Evolutionary conservation across 2,797 vertebrate species (phyloP).

Genomic region (Podarcis siculus): DNA sequence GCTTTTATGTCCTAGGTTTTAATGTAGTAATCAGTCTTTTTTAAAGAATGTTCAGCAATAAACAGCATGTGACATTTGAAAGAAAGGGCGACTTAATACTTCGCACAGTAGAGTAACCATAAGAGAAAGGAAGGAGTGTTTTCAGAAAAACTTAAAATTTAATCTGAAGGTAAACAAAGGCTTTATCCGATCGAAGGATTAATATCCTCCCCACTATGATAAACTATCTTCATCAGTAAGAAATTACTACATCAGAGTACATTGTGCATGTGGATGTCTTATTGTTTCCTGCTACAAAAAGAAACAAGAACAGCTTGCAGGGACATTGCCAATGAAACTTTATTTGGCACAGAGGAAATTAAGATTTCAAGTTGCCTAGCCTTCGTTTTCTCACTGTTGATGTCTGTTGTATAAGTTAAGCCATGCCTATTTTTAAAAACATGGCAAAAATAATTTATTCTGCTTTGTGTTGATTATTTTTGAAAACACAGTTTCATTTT

Average conservation of each 20-base stretch:
- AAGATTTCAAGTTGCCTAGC: not conserved
- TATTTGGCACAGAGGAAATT: conserved; percentile 15
- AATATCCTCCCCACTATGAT: conserved; percentile 48
- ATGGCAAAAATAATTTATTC: not conserved
- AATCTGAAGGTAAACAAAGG: conserved; percentile 64
- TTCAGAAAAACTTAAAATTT: conserved; percentile 61
- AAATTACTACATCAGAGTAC: conserved; percentile 32
- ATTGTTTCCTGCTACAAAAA: not conserved
- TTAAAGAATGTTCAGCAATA: conserved; percentile 65
- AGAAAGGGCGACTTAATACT: conserved; percentile 48
- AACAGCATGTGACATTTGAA: conserved; percentile 58
- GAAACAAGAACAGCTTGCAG: not conserved
- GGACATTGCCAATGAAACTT: not conserved
- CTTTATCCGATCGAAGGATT: conserved; percentile 53
- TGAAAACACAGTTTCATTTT: not conserved
- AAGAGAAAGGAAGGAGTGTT: conserved; percentile 41
- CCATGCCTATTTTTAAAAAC: not conserved
- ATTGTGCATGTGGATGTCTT: not conserved
- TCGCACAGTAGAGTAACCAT: conserved; percentile 51
- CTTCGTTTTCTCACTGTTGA: not conserved
- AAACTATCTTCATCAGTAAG: conserved; percentile 44
- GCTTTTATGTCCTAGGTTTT: conserved; percentile 60
- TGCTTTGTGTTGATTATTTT: not conserved
- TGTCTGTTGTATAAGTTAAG: not conserved
- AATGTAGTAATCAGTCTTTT: conserved; percentile 70